Conservation (phyloP, 2,113 vertebrate species). For the Micronycteris hirsuta region DNA sequence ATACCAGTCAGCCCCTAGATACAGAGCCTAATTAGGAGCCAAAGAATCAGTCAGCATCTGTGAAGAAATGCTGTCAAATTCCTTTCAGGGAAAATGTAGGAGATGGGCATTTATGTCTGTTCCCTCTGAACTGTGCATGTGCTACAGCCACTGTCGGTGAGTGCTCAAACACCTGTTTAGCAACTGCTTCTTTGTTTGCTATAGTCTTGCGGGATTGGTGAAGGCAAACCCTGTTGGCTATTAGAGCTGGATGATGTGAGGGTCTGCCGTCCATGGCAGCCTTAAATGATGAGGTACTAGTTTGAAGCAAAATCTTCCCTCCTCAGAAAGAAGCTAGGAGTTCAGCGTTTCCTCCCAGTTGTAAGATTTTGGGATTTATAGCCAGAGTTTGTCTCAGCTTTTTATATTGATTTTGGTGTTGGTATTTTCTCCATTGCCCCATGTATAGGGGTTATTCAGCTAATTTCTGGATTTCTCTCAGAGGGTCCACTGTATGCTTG, state of each 20-base stretch:
- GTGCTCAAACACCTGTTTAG: not conserved
- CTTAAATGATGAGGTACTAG: not conserved
- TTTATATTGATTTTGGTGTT: not conserved
- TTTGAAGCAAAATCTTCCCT: not conserved
- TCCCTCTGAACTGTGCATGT: not conserved
- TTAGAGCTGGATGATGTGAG: not conserved
- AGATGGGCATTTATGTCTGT: not conserved
- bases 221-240: not conserved
- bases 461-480: not conserved
- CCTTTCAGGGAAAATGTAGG: not conserved
- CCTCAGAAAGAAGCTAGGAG: not conserved
- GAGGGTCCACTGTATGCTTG: not conserved
- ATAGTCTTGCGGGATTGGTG: accelerated
- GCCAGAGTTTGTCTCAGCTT: not conserved
- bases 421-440: not conserved
- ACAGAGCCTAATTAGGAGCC: not conserved
- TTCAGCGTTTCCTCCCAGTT: not conserved
- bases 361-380: not conserved
- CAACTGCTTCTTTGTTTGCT: not conserved
- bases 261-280: not conserved
- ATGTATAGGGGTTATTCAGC: not conserved
- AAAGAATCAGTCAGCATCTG: not conserved
- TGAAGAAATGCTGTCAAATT: not conserved
- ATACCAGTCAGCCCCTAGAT: not conserved
- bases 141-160: accelerated